Evolutionary conservation across 2,888 invertebrate species (phyloP).

Genomic region (Octonoba sinensis): DNA sequence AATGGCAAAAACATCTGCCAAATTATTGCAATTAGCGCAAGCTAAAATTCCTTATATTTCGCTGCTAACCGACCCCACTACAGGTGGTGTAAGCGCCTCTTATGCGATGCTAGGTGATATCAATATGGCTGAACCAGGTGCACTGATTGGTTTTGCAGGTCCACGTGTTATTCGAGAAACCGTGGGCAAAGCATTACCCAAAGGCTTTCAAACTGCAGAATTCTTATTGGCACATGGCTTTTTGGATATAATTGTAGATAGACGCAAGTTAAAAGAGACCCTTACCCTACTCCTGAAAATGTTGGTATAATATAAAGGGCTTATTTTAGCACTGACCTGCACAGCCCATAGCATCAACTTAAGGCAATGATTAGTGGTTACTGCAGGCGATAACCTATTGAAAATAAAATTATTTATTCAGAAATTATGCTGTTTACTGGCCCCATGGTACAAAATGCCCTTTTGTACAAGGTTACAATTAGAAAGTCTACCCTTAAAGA

Average conservation of each 20-base stretch:
- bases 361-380: too few relatives aligned
- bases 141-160: slow-evolving; percentile 1
- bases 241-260: slow-evolving; percentile 6
- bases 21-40: background rate
- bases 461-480: too few relatives aligned
- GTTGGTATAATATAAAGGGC: too few relatives aligned
- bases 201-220: background rate
- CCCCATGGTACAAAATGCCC: too few relatives aligned
- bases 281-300: background rate
- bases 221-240: background rate
- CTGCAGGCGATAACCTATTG: too few relatives aligned
- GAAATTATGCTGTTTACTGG: too few relatives aligned
- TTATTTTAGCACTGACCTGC: too few relatives aligned
- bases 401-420: too few relatives aligned
- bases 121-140: background rate
- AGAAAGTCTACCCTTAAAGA: too few relatives aligned
- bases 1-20: slow-evolving; percentile 1
- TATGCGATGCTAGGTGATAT: background rate
- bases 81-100: background rate
- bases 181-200: background rate
- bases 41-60: background rate
- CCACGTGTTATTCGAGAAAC: background rate
- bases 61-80: background rate
- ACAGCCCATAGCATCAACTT: too few relatives aligned
- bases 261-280: background rate